Percentiles rank a stretch among this genome's conserved stretches.
Evolutionary conservation across 2,888 invertebrate species (phyloP).

Genomic region (Bellardia pandia): DNA sequence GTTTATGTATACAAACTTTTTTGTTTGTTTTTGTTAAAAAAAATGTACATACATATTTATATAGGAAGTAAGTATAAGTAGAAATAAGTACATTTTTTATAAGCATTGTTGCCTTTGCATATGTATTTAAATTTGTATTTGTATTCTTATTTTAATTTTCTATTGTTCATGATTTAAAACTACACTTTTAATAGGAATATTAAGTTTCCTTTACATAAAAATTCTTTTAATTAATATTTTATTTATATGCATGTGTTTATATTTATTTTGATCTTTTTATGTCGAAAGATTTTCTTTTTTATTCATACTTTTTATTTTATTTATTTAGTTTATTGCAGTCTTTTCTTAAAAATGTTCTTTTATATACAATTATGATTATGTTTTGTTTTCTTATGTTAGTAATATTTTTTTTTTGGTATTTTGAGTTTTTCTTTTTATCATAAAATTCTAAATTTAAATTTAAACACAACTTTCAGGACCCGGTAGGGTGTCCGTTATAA

Average conservation of each 20-base stretch:
- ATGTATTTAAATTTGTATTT: background rate
- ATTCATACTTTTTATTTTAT: conserved; percentile 48
- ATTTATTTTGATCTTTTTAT: conserved; percentile 31
- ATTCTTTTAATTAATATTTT: conserved; percentile 65
- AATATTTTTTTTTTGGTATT: conserved; percentile 10
- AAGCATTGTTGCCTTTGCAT: conserved; percentile 31
- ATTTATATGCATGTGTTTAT: conserved; percentile 29
- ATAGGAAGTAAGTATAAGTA: too few species aligned
- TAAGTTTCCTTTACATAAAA: conserved; percentile 69
- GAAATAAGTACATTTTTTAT: conserved; percentile 4
- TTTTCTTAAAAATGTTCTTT: conserved; percentile 66
- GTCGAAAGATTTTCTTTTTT: conserved; percentile 16
- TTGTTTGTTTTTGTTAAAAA: background rate
- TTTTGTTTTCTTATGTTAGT: conserved; percentile 13
- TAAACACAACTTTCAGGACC: conserved; percentile 96
- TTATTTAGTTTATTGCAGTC: conserved; percentile 72
- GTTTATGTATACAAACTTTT: background rate
- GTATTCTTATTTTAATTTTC: conserved; percentile 25
- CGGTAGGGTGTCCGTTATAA: conserved; percentile 92
- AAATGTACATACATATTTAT: background rate
- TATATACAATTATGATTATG: conserved; percentile 60
- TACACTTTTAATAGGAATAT: conserved; percentile 71
- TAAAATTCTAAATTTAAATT: conserved; percentile 75
- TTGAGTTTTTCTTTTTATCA: conserved; percentile 5
- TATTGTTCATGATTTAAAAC: conserved; percentile 59